Percentiles rank a stretch among this genome's conserved stretches.
phyloP scores from a whole-genome alignment of 2,888 invertebrate species.

The Pristionchus entomophagus region DNA sequence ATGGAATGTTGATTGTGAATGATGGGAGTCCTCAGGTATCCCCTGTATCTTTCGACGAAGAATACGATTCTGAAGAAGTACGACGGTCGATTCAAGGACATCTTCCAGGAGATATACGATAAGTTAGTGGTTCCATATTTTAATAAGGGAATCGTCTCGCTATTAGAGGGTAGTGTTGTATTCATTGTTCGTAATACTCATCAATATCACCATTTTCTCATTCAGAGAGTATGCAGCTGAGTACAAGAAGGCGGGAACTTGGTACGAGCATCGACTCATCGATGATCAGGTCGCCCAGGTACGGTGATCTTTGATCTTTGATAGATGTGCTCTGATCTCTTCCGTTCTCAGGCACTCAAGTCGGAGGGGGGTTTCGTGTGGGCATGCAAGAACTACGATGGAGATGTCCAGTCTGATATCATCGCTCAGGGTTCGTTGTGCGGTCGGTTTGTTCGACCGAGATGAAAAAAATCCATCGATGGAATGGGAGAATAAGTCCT shows the following conservation, averaged over 20 bases:
- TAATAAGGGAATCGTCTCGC: too few relatives aligned
- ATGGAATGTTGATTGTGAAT: not conserved
- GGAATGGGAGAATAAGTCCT: too few relatives aligned
- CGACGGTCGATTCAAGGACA: conserved; percentile 92
- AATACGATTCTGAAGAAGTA: conserved; percentile 91
- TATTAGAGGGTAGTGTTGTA: too few relatives aligned
- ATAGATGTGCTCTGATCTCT: not conserved
- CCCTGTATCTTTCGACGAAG: conserved; percentile 87
- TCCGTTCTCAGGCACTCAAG: conserved; percentile 77
- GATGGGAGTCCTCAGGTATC: not conserved
- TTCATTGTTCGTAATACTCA: not conserved
- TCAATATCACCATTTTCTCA: not conserved
- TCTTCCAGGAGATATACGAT: conserved; percentile 90
- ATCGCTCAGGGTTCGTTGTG: conserved; percentile 82
- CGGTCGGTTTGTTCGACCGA: too few relatives aligned
- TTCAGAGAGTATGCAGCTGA: conserved; percentile 82
- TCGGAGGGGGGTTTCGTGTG: conserved; percentile 90
- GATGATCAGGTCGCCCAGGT: conserved; percentile 86
- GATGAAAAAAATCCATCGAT: too few relatives aligned
- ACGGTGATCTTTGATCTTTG: not conserved
- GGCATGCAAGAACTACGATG: conserved; percentile 92
- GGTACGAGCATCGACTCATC: conserved; percentile 92
- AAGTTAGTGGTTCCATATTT: conserved; percentile 79
- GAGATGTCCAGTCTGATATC: conserved; percentile 91
- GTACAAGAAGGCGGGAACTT: conserved; percentile 86